Evolutionary conservation across 2,113 vertebrate genomes (phyloP).

Genomic region (Ovis canadensis): DNA sequence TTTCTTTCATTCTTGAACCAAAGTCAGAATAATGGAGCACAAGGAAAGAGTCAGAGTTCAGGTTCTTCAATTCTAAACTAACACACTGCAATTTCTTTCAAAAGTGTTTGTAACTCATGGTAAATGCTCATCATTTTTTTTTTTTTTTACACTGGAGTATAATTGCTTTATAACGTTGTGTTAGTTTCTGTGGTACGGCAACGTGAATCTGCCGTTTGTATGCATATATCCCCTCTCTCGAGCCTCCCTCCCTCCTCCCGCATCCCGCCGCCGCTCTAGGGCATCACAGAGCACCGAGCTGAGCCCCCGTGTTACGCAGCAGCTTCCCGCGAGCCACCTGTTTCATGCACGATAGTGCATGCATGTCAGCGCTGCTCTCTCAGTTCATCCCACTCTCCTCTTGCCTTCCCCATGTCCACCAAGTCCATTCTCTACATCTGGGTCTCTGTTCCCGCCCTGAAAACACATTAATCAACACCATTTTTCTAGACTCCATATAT

Average conservation of each 20-base stretch:
- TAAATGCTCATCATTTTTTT: not conserved
- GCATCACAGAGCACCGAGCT: not conserved
- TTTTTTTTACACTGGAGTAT: not conserved
- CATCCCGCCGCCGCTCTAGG: not conserved
- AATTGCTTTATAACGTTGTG: not conserved
- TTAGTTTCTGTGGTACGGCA: not conserved
- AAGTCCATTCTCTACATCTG: not conserved
- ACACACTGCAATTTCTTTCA: not conserved
- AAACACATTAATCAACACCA: not conserved
- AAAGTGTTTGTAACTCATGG: not conserved
- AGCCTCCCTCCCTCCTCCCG: rapidly evolving
- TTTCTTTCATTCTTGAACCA: not conserved
- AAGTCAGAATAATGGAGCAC: not conserved
- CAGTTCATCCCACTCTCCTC: not conserved
- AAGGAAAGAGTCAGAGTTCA: not conserved
- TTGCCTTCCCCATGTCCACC: not conserved
- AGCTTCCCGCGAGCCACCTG: not conserved
- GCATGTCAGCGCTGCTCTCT: not conserved
- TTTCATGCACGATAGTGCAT: not conserved
- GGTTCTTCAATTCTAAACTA: not conserved
- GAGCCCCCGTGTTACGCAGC: not conserved
- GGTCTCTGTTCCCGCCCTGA: not conserved
- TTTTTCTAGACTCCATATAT: not conserved
- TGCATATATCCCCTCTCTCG: not conserved
- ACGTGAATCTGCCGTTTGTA: not conserved